phyloP scores from a whole-genome alignment of 2,113 vertebrate genomes.

The Mustelus asterias region DNA sequence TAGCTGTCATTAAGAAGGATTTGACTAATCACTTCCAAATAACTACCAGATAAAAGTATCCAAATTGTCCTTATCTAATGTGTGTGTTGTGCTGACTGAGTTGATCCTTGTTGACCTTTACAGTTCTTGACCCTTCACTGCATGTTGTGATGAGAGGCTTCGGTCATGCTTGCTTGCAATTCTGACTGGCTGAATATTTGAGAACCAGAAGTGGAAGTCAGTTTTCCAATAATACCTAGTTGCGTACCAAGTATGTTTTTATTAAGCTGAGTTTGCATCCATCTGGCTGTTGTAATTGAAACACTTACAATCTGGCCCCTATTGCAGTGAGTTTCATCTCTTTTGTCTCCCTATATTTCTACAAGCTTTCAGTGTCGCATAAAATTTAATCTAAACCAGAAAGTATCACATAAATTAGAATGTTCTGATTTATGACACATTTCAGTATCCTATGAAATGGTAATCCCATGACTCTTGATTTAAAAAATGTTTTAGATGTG shows the following conservation, averaged over 20 bases:
- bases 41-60: constrained; percentile 43
- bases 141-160: constrained; percentile 43
- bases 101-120: constrained; percentile 10
- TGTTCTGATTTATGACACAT: background rate
- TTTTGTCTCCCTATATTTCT: background rate
- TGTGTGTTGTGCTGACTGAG: constrained; percentile 41
- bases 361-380: background rate
- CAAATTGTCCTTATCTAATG: constrained; percentile 46
- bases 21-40: constrained; percentile 47
- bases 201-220: constrained; percentile 23
- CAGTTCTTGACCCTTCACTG: constrained; percentile 49
- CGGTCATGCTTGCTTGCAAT: constrained; percentile 38
- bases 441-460: background rate
- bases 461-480: background rate
- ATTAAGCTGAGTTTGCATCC: background rate
- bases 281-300: background rate
- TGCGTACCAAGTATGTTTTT: background rate
- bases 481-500: background rate
- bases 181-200: constrained; percentile 50
- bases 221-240: background rate
- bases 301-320: background rate
- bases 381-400: background rate
- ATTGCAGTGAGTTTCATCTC: background rate
- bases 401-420: background rate
- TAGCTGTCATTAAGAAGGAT: constrained; percentile 6